phyloP scores from a whole-genome alignment of 2,888 invertebrate species.

The Diarsia dahlii region DNA sequence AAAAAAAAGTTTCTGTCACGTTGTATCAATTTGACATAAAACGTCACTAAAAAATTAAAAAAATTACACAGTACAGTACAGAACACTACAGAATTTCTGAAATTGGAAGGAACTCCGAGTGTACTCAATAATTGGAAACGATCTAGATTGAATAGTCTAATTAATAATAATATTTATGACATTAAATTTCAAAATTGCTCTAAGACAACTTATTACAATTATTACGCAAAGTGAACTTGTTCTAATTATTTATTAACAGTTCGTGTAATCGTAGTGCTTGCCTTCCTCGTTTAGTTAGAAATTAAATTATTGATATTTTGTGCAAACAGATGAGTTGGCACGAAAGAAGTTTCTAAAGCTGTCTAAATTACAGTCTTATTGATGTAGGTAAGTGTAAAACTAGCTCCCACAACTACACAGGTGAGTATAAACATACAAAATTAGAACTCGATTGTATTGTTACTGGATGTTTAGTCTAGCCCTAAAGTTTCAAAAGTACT shows the following conservation, averaged over 20 bases:
- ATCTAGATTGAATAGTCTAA: constrained; percentile 23
- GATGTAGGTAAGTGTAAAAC: constrained; percentile 81
- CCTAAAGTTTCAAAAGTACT: not conserved
- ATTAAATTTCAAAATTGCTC: constrained; percentile 21
- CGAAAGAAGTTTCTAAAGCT: constrained; percentile 65
- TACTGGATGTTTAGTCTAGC: not conserved
- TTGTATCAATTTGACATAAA: constrained; percentile 34
- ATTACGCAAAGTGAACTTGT: constrained; percentile 33
- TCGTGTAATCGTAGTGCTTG: constrained; percentile 23
- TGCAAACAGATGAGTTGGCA: constrained; percentile 82
- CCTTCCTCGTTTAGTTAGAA: constrained; percentile 31
- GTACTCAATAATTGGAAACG: constrained; percentile 25
- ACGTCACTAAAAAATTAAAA: too few species aligned
- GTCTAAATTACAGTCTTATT: constrained; percentile 54
- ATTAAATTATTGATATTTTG: constrained; percentile 62
- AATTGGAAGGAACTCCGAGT: constrained; percentile 34
- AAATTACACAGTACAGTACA: too few species aligned
- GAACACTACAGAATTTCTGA: constrained; percentile 21
- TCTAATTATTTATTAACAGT: constrained; percentile 29
- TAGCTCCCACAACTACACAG: constrained; percentile 22
- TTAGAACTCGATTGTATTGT: constrained; percentile 1
- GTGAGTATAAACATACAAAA: constrained; percentile 48
- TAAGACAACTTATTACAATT: constrained; percentile 3
- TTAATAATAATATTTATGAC: constrained; percentile 33
- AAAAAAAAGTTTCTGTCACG: constrained; percentile 18